Evolutionary conservation across 2,113 vertebrate genomes (phyloP).

Genomic region (Anguilla rostrata): DNA sequence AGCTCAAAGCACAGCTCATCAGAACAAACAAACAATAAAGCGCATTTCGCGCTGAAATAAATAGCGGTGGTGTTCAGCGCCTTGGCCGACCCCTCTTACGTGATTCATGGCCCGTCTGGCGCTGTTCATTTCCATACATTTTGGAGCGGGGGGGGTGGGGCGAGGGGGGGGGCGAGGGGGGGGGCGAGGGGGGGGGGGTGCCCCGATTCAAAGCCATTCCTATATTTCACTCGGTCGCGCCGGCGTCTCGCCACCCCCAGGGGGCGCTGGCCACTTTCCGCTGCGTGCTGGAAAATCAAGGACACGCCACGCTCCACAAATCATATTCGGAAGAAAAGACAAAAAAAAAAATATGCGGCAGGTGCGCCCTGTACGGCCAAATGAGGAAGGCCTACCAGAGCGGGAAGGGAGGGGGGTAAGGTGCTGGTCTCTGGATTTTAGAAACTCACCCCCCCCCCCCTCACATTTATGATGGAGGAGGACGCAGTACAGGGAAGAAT

Average conservation of each 20-base stretch:
- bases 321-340: background rate
- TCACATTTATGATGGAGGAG: background rate
- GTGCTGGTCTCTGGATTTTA: background rate
- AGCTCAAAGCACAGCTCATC: background rate
- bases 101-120: background rate
- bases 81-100: background rate
- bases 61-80: background rate
- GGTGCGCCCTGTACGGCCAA: background rate
- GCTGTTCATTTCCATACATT: background rate
- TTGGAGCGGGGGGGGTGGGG: background rate
- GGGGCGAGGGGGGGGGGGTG: background rate
- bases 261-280: background rate
- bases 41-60: background rate
- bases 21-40: conserved; percentile 9
- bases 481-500: background rate
- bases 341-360: background rate
- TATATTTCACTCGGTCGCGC: background rate
- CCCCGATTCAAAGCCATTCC: background rate
- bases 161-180: no score
- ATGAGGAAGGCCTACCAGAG: background rate
- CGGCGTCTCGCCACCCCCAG: background rate
- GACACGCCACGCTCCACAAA: background rate
- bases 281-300: background rate
- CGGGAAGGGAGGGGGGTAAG: no score
- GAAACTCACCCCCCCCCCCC: background rate